Percentiles rank a stretch among this genome's conserved stretches.
Conservation (phyloP, 2,888 invertebrate genomes). For the Stenchaetothrips biformis region DNA sequence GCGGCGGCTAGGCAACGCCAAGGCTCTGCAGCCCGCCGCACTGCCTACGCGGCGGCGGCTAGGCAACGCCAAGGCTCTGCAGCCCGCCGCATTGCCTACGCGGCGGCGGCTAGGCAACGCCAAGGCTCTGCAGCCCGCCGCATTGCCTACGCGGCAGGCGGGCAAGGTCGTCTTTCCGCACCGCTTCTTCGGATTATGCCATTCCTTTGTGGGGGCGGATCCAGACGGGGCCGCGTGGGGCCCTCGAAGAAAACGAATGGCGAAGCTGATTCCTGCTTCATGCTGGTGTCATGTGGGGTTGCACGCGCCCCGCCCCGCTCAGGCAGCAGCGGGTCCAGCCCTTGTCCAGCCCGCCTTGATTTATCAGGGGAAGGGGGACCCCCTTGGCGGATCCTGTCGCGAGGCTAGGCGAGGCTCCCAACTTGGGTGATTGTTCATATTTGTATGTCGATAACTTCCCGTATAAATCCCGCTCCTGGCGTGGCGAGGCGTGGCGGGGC, state of each 20-base stretch:
- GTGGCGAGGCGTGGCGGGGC: not conserved
- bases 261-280: not conserved
- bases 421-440: conserved; percentile 25
- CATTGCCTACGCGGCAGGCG: not conserved
- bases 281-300: not conserved
- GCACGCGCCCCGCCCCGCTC: not conserved
- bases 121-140: not conserved
- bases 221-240: not conserved
- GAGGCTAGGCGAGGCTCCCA: not conserved
- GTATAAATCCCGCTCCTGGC: not conserved
- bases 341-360: not conserved
- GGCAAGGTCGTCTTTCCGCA: not conserved
- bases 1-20: too few species aligned
- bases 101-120: not conserved
- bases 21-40: too few species aligned
- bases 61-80: too few species aligned
- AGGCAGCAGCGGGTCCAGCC: not conserved
- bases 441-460: conserved; percentile 21
- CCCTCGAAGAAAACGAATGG: conserved; percentile 5
- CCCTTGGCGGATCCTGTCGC: not conserved
- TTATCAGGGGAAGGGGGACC: not conserved
- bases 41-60: not conserved
- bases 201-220: not conserved
- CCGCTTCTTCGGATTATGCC: not conserved
- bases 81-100: not conserved